A percentile compares a stretch with the other conserved stretches of the same genome.
phyloP scores from a whole-genome alignment of 2,113 vertebrate genomes.

The Chaenocephalus aceratus region DNA sequence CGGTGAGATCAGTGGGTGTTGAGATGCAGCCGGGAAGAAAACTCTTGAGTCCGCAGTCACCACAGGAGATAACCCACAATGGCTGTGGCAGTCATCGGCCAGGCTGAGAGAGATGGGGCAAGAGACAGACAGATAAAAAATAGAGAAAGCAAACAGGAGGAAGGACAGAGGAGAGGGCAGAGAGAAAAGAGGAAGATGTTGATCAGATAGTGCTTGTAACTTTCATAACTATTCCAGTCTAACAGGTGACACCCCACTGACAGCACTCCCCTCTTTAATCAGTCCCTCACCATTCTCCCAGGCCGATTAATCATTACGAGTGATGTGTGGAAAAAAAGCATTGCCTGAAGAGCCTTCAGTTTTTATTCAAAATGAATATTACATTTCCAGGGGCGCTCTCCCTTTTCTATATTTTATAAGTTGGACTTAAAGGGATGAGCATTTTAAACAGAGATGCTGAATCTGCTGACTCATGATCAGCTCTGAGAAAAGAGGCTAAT shows the following conservation, averaged over 20 bases:
- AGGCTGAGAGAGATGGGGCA: slow-evolving; percentile 57
- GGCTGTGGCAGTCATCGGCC: slow-evolving; percentile 69
- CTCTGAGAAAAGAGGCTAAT: slow-evolving; percentile 61
- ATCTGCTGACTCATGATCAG: slow-evolving; percentile 71
- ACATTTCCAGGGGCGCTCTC: slow-evolving; percentile 22
- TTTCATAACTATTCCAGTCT: slow-evolving; percentile 26
- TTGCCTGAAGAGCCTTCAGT: slow-evolving; percentile 11
- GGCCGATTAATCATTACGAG: slow-evolving; percentile 42
- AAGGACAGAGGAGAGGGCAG: slow-evolving; percentile 8
- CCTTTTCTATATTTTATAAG: slow-evolving; percentile 55
- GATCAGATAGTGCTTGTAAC: slow-evolving; percentile 30
- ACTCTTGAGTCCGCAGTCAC: slow-evolving; percentile 73
- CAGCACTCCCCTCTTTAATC: slow-evolving; percentile 38
- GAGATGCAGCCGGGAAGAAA: slow-evolving; percentile 51
- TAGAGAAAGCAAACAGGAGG: slow-evolving; percentile 4
- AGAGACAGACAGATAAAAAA: slow-evolving; percentile 32
- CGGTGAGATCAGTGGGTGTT: slow-evolving; percentile 43
- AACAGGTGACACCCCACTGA: slow-evolving; percentile 44
- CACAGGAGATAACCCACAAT: slow-evolving; percentile 66
- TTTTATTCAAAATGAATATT: slow-evolving; percentile 52
- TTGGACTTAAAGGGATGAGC: slow-evolving; percentile 17
- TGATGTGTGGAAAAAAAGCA: slow-evolving; percentile 36
- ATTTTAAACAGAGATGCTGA: slow-evolving; percentile 43
- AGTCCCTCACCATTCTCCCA: slow-evolving; percentile 31
- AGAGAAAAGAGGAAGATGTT: slow-evolving; percentile 38